Base-by-base conservation (phyloP, 2,797 vertebrate genomes). In the Neosalanx taihuensis region DNA sequence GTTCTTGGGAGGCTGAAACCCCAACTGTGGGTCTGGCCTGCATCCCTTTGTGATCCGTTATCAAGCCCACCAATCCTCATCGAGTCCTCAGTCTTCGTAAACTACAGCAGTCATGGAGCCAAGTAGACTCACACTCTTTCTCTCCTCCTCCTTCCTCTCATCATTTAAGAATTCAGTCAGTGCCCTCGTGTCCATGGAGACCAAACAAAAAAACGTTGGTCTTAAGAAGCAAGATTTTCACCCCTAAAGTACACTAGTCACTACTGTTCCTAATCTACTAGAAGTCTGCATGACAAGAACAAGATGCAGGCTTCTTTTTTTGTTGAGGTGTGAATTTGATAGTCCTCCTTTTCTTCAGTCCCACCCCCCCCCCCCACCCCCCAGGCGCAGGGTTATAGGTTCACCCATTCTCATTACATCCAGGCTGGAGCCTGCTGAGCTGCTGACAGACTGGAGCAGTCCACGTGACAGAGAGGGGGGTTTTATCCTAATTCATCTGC, bases 401-500 rank as follows among this genome's bases (percentile, higher is more conserved):
- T 51, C 37, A 79, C 83, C 81, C 85, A 86, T 88, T 87, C 87
- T 89, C 88, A 88, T 89, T 90, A 90, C 86, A 86, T 88, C 86
- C 89, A 82, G 86, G 86, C 87, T 71, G 67, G 69, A 71, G 74
- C 69, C 31, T 67, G 30, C 15, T 13, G n/a, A 9, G 33, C 63
- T 67, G 56, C 35, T 23, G 61, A 71, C 69, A 62, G 61, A 41
- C 61, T 18, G 51, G 26, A 41, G 30, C 61, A 63, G 61, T 18
- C 35, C 69, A 64, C 62, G 69, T 74, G 33, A 49, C 64, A 73
- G 75, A 49, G 20, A 23, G 37, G 10, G 37, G 61, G 6, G 61
- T 1, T 4, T 4, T 37, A 37, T 37, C 37, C 12, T 41, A 10
- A 41, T 9, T 41, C 12, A 9, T 41, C 37, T 41, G 12, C 7